Evolutionary conservation across 1,140 invertebrate species (phyloP).

Genomic region (Drosophila pallidifrons): DNA sequence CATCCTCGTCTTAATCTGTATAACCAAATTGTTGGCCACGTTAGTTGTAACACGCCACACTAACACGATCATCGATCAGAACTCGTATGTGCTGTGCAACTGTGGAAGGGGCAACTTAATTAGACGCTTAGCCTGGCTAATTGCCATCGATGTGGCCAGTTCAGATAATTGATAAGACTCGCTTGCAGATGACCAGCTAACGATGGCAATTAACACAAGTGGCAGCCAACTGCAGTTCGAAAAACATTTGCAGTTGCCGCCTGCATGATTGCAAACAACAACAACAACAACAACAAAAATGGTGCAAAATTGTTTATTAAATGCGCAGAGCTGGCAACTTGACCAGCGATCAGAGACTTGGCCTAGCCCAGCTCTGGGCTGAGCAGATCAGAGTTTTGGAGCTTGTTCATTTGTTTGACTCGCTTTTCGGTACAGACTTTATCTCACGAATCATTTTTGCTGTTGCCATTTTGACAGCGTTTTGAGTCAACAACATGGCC

Average conservation of each 20-base stretch:
- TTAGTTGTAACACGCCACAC: constrained; percentile 21
- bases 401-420: constrained; percentile 60
- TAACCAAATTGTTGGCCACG: constrained; percentile 34
- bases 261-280: constrained; percentile 28
- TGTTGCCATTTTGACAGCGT: constrained; percentile 78
- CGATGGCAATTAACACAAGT: constrained; percentile 74
- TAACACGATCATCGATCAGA: constrained; percentile 66
- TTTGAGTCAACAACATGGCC: constrained; percentile 81
- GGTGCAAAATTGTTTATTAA: constrained; percentile 81
- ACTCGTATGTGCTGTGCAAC: constrained; percentile 55
- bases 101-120: constrained; percentile 72
- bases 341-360: constrained; percentile 25
- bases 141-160: constrained; percentile 56
- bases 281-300: constrained; percentile 44
- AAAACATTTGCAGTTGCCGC: constrained; percentile 46
- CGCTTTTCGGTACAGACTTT: constrained; percentile 53
- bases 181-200: constrained; percentile 76
- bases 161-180: constrained; percentile 78
- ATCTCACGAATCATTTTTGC: constrained; percentile 79
- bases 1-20: constrained; percentile 28
- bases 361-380: constrained; percentile 52
- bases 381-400: constrained; percentile 24
- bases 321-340: constrained; percentile 60
- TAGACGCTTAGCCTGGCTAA: constrained; percentile 77
- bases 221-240: constrained; percentile 39